Evolutionary conservation across 2,888 invertebrate genomes (phyloP), one percentile per base, ranked within the genome.

Genomic region (Hylaea fasciaria): DNA sequence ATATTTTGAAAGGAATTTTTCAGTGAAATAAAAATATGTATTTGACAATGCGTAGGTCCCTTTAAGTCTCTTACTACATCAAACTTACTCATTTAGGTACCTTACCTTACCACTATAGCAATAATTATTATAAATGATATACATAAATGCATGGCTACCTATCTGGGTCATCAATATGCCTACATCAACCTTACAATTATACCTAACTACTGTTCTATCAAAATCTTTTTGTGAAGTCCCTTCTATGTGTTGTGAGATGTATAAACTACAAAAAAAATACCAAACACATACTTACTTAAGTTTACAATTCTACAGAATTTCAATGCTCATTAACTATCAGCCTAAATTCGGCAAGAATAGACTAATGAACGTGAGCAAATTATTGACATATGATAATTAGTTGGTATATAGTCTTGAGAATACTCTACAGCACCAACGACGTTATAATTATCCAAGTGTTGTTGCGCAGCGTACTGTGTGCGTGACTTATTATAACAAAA

Each of bases 1-100:
- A 63, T 56, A 52, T 54, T 46, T 56, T 68, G 64, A 62, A 71
- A 69, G 54, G 67, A 75, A 61, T 55, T 71, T 73, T 72, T 73
- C 71, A 74, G 68, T 74, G 69, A 22, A 47, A 28, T 37, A 49
- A 57, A 50, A 39, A 32, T 60, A n/a, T n/a, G n/a, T n/a, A 60
- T 32, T 54, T 54, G 54, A 39, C 46, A 52, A 59, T 45, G 37
- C 39, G 17, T 62, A 57, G 61, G 56, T 40, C 28, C 17, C 44
- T 13, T 8, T n/a, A 32, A 49, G 32, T 22, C 32, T 55, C 50
- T 40, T 54, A 49, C 28, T 54, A 22, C 46, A 60, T 55, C 41
- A 48, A 40, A 45, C 14, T 37, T 45, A 54, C 14, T n/a, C n/a
- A n/a, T n/a, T n/a, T n/a, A n/a, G n/a, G n/a, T n/a, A n/a, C n/a